A percentile compares a stretch with the other conserved stretches of the same genome.
phyloP scores from a whole-genome alignment of 2,888 invertebrate species.

The Erpobdella octoculata region DNA sequence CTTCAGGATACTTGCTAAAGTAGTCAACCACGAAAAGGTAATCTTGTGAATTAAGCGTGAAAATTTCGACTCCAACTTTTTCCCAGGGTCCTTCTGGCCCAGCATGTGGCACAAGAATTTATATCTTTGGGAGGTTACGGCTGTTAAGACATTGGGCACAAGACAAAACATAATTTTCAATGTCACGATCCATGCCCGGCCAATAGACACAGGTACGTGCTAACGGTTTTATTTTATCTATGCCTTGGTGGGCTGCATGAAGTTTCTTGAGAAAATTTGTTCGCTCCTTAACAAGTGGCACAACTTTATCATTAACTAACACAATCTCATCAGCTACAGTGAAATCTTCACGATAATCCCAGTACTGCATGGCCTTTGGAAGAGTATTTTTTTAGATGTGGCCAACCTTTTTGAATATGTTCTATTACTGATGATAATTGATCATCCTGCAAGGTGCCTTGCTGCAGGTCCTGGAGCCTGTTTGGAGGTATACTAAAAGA shows the following conservation, averaged over 20 bases:
- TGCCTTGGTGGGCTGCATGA: constrained; percentile 31
- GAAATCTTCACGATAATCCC: neutral
- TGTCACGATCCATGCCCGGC: no score
- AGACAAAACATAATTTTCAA: constrained; percentile 6
- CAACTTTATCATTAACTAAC: neutral
- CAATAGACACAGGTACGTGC: constrained; percentile 28
- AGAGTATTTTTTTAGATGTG: constrained; percentile 4
- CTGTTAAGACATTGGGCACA: constrained; percentile 19
- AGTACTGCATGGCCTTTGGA: constrained; percentile 18
- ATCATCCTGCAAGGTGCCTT: constrained; percentile 19
- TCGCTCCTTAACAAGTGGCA: constrained; percentile 9
- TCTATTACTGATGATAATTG: constrained; percentile 2
- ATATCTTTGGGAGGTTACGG: constrained; percentile 6
- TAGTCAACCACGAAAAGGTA: constrained; percentile 37
- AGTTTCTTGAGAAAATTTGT: constrained; percentile 2
- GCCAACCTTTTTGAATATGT: neutral
- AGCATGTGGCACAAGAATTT: constrained; percentile 29
- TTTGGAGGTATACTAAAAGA: neutral
- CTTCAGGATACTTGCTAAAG: constrained; percentile 37
- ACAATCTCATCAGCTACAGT: constrained; percentile 16
- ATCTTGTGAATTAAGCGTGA: constrained; percentile 27
- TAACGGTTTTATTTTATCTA: constrained; percentile 23
- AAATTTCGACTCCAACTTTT: constrained; percentile 34
- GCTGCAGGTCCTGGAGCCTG: constrained; percentile 14
- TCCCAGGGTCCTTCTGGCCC: constrained; percentile 33